Evolutionary conservation across 2,113 vertebrate genomes (phyloP), one percentile per base, ranked within the genome.

Genomic region (Odontophorus gujanensis): DNA sequence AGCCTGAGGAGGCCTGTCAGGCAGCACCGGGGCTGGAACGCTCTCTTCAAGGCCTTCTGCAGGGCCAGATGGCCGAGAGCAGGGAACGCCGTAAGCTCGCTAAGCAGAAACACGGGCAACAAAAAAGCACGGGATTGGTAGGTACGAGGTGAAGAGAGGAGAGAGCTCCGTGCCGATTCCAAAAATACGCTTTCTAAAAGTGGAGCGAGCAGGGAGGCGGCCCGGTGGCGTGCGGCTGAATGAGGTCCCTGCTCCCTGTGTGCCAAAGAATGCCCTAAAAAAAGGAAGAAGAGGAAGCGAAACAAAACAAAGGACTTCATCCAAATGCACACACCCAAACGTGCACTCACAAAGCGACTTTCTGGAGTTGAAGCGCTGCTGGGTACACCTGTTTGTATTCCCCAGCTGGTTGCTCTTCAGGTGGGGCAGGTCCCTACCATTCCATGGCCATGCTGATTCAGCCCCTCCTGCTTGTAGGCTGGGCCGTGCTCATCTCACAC

Each of bases 41-140:
- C 62, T 95, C 96, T 95, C 93, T 83, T 83, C 85, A 76, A 96
- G 96, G 94, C 86, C 95, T 98, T 97, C 96, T 95, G 89, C 43
- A 91, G 42, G 96, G 78, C 95, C 96, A 97, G 97, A 97, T 95
- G 96, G 95, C 76, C 91, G 71, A 87, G 95, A 90, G 90, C 71
- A 76, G 90, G 94, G 72, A 97, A 97, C 40, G 85, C 53, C 69
- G 26, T 50, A 94, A 97, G 91, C 43, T 81, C 50, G 3, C 80
- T 74, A 88, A 93, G 68, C 66, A 92, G 77, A 73, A 87, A 83
- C 3, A 7, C 16, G 75, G 89, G 89, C 55, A 81, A 65, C 83
- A 90, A 81, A 78, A 90, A n/a, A 79, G 74, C 51, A 34, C 0
- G 3, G 80, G 59, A 53, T 36, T 57, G 78, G 77, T 55, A 42